Evolutionary conservation across 2,797 vertebrate genomes (phyloP).

Genomic region (Cottoperca gobio): DNA sequence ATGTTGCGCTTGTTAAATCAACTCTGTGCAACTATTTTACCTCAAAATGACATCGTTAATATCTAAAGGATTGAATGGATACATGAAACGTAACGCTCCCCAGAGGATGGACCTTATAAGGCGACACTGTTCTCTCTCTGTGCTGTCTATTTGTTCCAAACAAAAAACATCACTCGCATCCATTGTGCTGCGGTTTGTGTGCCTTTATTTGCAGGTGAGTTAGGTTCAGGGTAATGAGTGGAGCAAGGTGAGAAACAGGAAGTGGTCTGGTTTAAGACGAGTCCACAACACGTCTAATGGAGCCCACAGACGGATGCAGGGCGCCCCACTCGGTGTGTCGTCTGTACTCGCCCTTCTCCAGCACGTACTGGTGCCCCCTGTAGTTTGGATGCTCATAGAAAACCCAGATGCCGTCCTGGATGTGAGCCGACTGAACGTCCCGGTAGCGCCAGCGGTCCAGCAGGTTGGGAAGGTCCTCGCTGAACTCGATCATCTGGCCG

Average conservation of each 20-base stretch:
- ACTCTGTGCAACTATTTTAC: too few species aligned
- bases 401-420: slow-evolving; percentile 83
- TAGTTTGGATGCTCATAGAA: slow-evolving; percentile 83
- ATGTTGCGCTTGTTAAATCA: too few species aligned
- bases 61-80: too few species aligned
- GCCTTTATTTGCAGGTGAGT: slow-evolving; percentile 51
- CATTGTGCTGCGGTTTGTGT: neutral
- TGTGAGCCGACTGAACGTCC: slow-evolving; percentile 53
- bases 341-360: slow-evolving; percentile 88
- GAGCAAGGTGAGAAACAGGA: slow-evolving; percentile 7
- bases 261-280: neutral
- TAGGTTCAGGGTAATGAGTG: neutral
- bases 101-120: neutral
- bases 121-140: neutral
- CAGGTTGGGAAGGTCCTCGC: slow-evolving; percentile 59
- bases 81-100: neutral
- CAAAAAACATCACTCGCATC: neutral
- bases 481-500: slow-evolving; percentile 65
- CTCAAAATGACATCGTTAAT: too few species aligned
- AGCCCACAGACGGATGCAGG: slow-evolving; percentile 81
- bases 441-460: slow-evolving; percentile 59
- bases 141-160: neutral
- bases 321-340: slow-evolving; percentile 88
- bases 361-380: slow-evolving; percentile 87
- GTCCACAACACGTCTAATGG: slow-evolving; percentile 61